phyloP scores from a whole-genome alignment of 2,888 invertebrate genomes.

The Xylophagus ater region DNA sequence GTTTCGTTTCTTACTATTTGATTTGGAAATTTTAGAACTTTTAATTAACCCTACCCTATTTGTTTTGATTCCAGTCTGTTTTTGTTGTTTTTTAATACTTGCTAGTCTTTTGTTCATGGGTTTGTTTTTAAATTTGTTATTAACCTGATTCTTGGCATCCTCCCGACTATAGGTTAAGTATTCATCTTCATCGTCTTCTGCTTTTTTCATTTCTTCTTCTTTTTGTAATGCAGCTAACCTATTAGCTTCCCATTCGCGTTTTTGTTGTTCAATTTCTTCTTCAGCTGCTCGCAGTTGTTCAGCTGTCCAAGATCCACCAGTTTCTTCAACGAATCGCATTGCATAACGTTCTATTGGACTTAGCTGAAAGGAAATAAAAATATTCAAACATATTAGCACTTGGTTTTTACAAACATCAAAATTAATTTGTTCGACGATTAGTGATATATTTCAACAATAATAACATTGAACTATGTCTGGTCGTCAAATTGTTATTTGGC shows the following conservation, averaged over 20 bases:
- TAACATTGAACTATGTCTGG: slow-evolving; percentile 37
- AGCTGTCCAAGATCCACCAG: slow-evolving; percentile 63
- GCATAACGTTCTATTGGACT: slow-evolving; percentile 93
- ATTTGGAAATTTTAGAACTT: neutral
- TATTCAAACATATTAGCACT: too few relatives aligned
- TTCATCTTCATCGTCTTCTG: slow-evolving; percentile 49
- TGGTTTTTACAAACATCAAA: neutral
- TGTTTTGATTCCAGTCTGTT: neutral
- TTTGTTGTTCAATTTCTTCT: slow-evolving; percentile 73
- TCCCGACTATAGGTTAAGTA: slow-evolving; percentile 64
- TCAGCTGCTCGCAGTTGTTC: slow-evolving; percentile 83
- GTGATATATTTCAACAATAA: slow-evolving; percentile 35
- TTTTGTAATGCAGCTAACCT: slow-evolving; percentile 59
- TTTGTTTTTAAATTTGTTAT: slow-evolving; percentile 37
- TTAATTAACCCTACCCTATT: neutral
- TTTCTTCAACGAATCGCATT: slow-evolving; percentile 81
- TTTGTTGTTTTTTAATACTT: neutral
- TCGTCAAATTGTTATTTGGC: slow-evolving; percentile 18
- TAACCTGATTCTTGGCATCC: slow-evolving; percentile 78
- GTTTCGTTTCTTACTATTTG: slow-evolving; percentile 4
- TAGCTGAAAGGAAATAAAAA: slow-evolving; percentile 48
- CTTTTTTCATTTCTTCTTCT: slow-evolving; percentile 50
- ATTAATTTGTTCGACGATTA: slow-evolving; percentile 29
- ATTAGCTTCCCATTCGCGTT: slow-evolving; percentile 80
- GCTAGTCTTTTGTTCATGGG: neutral